Evolutionary conservation across 2,888 invertebrate species (phyloP), one percentile per base, ranked within the genome.

Genomic region (Caenorhabditis drosophilae): DNA sequence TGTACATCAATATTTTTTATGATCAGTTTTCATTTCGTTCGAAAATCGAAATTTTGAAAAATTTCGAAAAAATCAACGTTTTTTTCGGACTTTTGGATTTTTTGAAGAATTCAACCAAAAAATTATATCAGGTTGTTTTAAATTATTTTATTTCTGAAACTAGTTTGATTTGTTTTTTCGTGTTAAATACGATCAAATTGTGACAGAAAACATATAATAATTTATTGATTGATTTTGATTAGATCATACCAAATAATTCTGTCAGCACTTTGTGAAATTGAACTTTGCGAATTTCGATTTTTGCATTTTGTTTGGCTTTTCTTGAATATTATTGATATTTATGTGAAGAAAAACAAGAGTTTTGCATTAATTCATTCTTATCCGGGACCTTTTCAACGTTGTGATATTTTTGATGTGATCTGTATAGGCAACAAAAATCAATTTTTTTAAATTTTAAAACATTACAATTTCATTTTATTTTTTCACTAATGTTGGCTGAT

Each of bases 1-100:
- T 48, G 56, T 61, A 20, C 60, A 61, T 35, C 67, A 67, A 16
- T 67, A 61, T 22, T 67, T 67, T 42, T 50, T 67, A 40, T 67
- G 20, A 54, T 34, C 25, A 15, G 25, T 25, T 25, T 16, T 38
- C 25, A 12, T 15, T 41, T 51, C 7, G 6, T 49, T 36, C n/a
- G n/a, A n/a, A n/a, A n/a, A 12, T 35, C n/a, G 11, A 6, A 20
- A 49, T 40, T 38, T 53, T 46, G 26, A 4, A 25, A 11, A 45
- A 9, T 34, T 20, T 44, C 23, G 41, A n/a, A 51, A n/a, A n/a
- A n/a, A n/a, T n/a, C n/a, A n/a, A 46, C 36, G 18, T 58, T 25
- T 46, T 42, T 31, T 12, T 18, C 26, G 25, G 18, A 40, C 23
- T 18, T 45, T 9, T 15, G 34, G 22, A 35, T 38, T 48, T 47